Percentiles rank a stretch among this genome's conserved stretches.
Evolutionary conservation across 2,797 vertebrate species (phyloP).

Genomic region (Erethizon dorsatum): DNA sequence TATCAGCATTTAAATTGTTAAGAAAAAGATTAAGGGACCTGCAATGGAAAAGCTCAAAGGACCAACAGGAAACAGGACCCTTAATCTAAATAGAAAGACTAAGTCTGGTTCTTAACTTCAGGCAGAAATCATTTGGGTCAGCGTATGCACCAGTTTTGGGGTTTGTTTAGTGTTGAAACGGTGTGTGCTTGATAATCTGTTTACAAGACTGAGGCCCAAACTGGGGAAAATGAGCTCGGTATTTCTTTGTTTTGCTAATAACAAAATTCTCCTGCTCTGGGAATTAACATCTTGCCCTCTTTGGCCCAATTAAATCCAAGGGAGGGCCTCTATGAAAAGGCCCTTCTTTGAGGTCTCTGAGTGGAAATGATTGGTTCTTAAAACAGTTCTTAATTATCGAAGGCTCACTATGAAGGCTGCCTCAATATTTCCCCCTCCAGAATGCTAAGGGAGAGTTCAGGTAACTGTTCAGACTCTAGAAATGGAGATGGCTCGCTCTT

Average conservation of each 20-base stretch:
- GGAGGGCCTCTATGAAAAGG: slow-evolving; percentile 78
- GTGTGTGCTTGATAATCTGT: slow-evolving; percentile 91
- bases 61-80: neutral
- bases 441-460: slow-evolving; percentile 87
- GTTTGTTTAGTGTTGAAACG: slow-evolving; percentile 46
- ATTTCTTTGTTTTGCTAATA: slow-evolving; percentile 88
- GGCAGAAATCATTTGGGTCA: slow-evolving; percentile 64
- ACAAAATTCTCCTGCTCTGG: slow-evolving; percentile 85
- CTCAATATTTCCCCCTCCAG: slow-evolving; percentile 78
- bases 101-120: neutral
- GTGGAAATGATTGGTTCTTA: slow-evolving; percentile 80
- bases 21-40: neutral
- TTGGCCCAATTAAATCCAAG: slow-evolving; percentile 85
- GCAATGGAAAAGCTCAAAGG: neutral
- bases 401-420: slow-evolving; percentile 74
- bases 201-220: slow-evolving; percentile 86
- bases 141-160: slow-evolving; percentile 69
- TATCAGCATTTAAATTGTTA: slow-evolving; percentile 29
- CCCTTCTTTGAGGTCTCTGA: slow-evolving; percentile 75
- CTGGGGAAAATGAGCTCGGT: slow-evolving; percentile 85
- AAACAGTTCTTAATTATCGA: slow-evolving; percentile 58
- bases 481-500: slow-evolving; percentile 93
- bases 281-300: slow-evolving; percentile 86
- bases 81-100: neutral
- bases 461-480: slow-evolving; percentile 89